phyloP scores from a whole-genome alignment of 2,888 invertebrate species.

The Drosophila birchii region DNA sequence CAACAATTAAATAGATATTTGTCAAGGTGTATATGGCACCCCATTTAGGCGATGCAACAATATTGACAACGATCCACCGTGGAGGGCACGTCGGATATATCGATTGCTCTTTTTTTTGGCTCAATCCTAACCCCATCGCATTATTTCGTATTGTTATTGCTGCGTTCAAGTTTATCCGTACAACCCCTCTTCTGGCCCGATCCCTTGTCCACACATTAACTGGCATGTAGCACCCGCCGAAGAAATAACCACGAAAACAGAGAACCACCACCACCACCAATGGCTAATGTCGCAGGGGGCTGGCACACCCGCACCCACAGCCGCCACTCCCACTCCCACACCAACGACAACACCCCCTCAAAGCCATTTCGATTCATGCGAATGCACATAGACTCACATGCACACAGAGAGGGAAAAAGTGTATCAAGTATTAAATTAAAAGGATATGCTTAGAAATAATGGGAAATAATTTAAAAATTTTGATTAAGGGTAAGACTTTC shows the following conservation, averaged over 20 bases:
- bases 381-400: slow-evolving; percentile 13
- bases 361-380: slow-evolving; percentile 26
- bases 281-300: slow-evolving; percentile 35
- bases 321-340: slow-evolving; percentile 16
- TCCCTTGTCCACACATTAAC: slow-evolving; percentile 38
- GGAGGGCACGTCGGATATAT: slow-evolving; percentile 39
- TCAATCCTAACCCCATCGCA: slow-evolving; percentile 32
- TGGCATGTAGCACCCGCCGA: slow-evolving; percentile 51
- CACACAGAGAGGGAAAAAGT: slow-evolving; percentile 6
- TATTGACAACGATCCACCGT: slow-evolving; percentile 6
- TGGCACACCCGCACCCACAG: slow-evolving; percentile 11
- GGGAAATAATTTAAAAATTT: not conserved
- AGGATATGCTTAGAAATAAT: too few relatives aligned
- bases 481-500: too few relatives aligned
- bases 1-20: not conserved
- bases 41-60: slow-evolving; percentile 10
- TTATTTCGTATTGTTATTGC: slow-evolving; percentile 42
- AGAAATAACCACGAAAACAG: slow-evolving; percentile 40
- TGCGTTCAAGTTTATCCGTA: slow-evolving; percentile 45
- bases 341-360: slow-evolving; percentile 10
- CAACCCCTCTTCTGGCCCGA: slow-evolving; percentile 5
- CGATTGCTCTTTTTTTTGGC: slow-evolving; percentile 52
- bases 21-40: not conserved
- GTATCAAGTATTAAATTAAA: not conserved
- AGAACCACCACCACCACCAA: slow-evolving; percentile 35